These are phyloP conservation scores for Cephalopholis sonnerati DNA, from an alignment of 2,113 vertebrate genomes.

Conservation along the genomic window DNA sequence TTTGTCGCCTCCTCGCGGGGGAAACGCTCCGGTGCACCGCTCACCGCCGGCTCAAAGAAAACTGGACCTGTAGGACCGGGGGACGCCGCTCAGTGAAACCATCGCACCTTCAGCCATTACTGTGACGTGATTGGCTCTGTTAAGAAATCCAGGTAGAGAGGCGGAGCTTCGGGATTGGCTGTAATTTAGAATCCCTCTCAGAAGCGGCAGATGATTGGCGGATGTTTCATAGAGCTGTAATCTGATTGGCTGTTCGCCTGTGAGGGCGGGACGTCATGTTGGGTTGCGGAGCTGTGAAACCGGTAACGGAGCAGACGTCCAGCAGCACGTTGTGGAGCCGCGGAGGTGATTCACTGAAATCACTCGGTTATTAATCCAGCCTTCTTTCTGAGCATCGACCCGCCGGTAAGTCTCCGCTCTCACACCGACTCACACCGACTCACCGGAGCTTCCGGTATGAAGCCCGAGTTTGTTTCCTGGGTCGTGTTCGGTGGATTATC, in stretches of 20 bases:
- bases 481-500: background rate
- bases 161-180: slow-evolving; percentile 21
- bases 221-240: fast-evolving
- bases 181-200: fast-evolving
- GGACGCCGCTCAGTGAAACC: background rate
- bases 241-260: slow-evolving; percentile 42
- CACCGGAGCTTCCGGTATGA: too few relatives aligned
- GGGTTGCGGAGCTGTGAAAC: slow-evolving; percentile 66
- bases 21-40: background rate
- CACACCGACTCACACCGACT: too few relatives aligned
- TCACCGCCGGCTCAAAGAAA: background rate
- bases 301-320: slow-evolving; percentile 62
- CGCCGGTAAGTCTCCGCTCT: slow-evolving; percentile 69
- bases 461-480: too few relatives aligned
- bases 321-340: slow-evolving; percentile 79
- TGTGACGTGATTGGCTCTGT: slow-evolving; percentile 21
- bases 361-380: slow-evolving; percentile 41
- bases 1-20: slow-evolving; percentile 58
- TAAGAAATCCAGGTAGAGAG: background rate
- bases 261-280: slow-evolving; percentile 18
- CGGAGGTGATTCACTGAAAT: slow-evolving; percentile 65
- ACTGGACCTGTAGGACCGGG: background rate
- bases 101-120: slow-evolving; percentile 7
- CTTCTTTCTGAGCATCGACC: slow-evolving; percentile 58
- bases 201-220: slow-evolving; percentile 39